phyloP scores from a whole-genome alignment of 2,797 vertebrate species.

The Clarias platycephalus region DNA sequence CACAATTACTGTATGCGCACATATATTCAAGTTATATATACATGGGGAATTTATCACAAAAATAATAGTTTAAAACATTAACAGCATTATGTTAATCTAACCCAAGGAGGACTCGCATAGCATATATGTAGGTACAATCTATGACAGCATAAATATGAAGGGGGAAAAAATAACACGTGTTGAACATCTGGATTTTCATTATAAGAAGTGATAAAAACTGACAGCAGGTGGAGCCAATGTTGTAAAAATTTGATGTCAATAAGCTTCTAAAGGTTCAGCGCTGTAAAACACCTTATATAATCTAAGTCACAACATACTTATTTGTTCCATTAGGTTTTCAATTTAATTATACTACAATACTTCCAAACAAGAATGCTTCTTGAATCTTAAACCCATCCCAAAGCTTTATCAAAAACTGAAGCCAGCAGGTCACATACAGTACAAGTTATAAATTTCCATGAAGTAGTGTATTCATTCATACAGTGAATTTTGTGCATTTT shows the following conservation, averaged over 20 bases:
- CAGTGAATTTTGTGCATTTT: conserved; percentile 37
- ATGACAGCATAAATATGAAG: neutral
- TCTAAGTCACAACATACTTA: neutral
- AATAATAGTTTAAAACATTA: conserved; percentile 23
- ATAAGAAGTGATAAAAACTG: conserved; percentile 22
- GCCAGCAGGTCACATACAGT: neutral
- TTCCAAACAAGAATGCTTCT: neutral
- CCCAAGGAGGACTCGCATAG: neutral
- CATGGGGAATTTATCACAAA: conserved; percentile 24
- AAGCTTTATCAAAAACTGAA: conserved; percentile 10
- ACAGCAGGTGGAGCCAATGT: conserved; percentile 53
- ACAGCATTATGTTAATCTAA: neutral
- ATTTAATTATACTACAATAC: conserved; percentile 6
- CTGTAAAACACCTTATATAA: neutral
- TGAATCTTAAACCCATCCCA: neutral
- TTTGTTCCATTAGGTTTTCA: conserved; percentile 1
- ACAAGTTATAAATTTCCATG: neutral
- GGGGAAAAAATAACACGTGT: neutral
- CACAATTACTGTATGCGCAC: conserved; percentile 25
- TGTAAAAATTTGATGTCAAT: conserved; percentile 1
- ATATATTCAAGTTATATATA: neutral
- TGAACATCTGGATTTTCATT: conserved; percentile 12
- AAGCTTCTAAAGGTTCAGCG: conserved; percentile 17
- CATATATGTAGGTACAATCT: neutral
- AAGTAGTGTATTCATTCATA: conserved; percentile 9